A percentile compares a stretch with the other conserved stretches of the same genome.
These are phyloP conservation scores for Podarcis siculus DNA, from an alignment of 2,797 vertebrate species.

Conservation along the genomic window DNA sequence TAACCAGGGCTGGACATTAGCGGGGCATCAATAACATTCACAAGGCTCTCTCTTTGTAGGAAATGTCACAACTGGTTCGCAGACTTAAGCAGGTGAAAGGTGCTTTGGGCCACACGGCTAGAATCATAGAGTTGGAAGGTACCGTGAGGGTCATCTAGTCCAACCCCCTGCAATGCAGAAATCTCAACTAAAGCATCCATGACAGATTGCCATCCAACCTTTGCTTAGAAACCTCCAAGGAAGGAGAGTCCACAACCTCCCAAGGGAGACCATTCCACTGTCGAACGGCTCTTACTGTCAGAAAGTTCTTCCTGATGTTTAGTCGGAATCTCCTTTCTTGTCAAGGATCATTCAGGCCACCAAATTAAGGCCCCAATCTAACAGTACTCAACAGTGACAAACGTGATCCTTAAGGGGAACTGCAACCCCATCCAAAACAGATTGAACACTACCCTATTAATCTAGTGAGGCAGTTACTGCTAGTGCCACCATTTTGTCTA, in stretches of 20 bases:
- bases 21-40: not conserved
- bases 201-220: no score
- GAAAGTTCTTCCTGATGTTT: no score
- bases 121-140: no score
- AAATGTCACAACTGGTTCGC: not conserved
- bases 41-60: not conserved
- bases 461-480: not conserved
- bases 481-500: not conserved
- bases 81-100: not conserved
- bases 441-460: not conserved
- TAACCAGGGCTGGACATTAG: not conserved
- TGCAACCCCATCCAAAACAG: not conserved
- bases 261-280: no score
- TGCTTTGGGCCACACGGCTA: not conserved
- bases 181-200: no score
- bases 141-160: no score
- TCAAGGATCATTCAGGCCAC: not conserved
- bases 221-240: no score
- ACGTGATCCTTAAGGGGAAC: not conserved
- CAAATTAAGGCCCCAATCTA: not conserved
- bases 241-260: no score
- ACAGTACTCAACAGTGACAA: not conserved
- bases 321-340: no score
- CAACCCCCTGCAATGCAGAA: no score
- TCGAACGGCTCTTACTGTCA: no score